phyloP scores from a whole-genome alignment of 2,113 vertebrate genomes.

The Sander vitreus region DNA sequence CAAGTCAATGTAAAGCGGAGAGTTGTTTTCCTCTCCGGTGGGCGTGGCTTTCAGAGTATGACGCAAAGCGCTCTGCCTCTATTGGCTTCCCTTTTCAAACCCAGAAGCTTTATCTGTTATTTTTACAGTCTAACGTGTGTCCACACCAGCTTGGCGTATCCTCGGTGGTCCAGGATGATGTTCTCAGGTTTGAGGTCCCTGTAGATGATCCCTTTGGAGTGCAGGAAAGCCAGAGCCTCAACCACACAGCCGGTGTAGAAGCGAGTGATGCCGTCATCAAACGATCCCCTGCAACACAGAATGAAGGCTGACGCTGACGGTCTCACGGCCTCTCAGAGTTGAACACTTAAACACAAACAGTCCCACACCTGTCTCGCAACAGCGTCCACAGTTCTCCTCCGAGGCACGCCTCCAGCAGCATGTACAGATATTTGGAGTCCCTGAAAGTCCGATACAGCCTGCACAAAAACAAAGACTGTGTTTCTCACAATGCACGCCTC shows the following conservation, averaged over 20 bases:
- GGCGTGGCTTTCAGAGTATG: too few relatives aligned
- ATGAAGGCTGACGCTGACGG: neutral
- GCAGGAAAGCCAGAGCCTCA: conserved; percentile 80
- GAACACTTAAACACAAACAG: too few relatives aligned
- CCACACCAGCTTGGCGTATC: conserved; percentile 83
- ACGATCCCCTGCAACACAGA: conserved; percentile 70
- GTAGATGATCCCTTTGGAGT: conserved; percentile 82
- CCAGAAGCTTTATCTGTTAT: too few relatives aligned
- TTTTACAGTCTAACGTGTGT: neutral
- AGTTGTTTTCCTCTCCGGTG: too few relatives aligned
- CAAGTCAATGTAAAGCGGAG: too few relatives aligned
- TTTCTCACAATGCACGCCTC: too few relatives aligned
- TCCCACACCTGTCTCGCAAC: conserved; percentile 77
- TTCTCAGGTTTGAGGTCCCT: conserved; percentile 85
- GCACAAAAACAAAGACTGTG: neutral
- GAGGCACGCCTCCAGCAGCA: conserved; percentile 83
- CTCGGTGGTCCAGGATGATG: conserved; percentile 81
- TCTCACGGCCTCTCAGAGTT: neutral
- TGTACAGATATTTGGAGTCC: conserved; percentile 83
- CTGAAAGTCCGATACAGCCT: conserved; percentile 83
- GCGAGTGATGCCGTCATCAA: conserved; percentile 78
- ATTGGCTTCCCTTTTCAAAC: too few relatives aligned
- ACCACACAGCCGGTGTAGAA: conserved; percentile 83
- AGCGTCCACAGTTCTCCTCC: conserved; percentile 85
- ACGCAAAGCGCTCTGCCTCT: too few relatives aligned